phyloP scores from a whole-genome alignment of 2,797 vertebrate genomes.

The Myripristis murdjan region DNA sequence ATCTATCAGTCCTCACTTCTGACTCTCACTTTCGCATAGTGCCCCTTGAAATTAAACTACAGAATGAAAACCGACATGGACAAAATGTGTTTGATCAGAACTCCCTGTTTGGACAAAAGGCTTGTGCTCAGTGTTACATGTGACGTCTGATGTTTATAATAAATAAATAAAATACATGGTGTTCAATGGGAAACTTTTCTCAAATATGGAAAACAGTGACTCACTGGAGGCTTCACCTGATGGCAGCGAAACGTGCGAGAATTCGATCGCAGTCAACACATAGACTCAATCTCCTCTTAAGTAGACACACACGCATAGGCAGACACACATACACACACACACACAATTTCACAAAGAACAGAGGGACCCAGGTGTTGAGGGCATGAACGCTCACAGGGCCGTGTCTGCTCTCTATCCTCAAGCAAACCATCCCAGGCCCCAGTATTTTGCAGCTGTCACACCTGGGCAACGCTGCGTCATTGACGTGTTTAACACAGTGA shows the following conservation, averaged over 20 bases:
- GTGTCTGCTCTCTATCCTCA: slow-evolving; percentile 34
- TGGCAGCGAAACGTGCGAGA: not conserved
- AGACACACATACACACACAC: not conserved
- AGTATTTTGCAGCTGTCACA: slow-evolving; percentile 45
- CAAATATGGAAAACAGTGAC: not conserved
- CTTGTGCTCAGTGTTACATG: too few relatives aligned
- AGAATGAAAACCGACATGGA: too few relatives aligned
- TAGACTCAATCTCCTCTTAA: slow-evolving; percentile 2
- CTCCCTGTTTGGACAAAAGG: too few relatives aligned
- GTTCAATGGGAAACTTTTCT: not conserved
- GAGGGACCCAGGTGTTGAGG: slow-evolving; percentile 55
- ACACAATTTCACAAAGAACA: not conserved
- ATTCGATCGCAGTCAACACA: not conserved
- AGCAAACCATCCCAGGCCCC: slow-evolving; percentile 40
- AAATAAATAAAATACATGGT: not conserved
- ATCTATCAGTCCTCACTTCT: too few relatives aligned
- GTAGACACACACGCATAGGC: slow-evolving; percentile 2
- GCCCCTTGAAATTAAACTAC: too few relatives aligned
- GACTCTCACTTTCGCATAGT: too few relatives aligned
- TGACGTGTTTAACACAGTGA: slow-evolving; percentile 3
- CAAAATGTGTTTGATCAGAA: too few relatives aligned
- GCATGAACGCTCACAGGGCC: slow-evolving; percentile 31
- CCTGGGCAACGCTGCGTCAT: slow-evolving; percentile 42
- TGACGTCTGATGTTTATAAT: too few relatives aligned
- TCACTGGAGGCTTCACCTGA: slow-evolving; percentile 7